Conservation (phyloP, 2,113 vertebrate species). For the Aphelocoma coerulescens region DNA sequence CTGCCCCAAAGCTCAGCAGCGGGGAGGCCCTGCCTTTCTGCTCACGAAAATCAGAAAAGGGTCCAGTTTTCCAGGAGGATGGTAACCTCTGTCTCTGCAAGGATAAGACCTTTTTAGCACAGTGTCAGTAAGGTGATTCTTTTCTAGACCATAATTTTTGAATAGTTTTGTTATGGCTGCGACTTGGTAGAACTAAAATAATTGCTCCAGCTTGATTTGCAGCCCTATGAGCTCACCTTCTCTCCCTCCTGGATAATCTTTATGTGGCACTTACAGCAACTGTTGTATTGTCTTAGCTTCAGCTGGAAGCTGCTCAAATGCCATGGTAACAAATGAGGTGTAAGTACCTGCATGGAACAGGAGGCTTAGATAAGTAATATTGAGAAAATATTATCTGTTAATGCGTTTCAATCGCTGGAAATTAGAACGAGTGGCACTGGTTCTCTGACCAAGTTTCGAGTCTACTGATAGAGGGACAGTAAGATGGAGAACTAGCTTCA, state of each 20-base stretch:
- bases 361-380: background rate
- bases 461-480: too few relatives aligned
- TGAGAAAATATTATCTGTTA: conserved; percentile 24
- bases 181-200: background rate
- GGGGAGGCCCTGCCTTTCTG: background rate
- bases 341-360: conserved; percentile 19
- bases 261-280: background rate
- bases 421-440: background rate
- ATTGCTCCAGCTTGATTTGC: background rate
- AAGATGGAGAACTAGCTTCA: background rate
- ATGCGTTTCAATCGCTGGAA: background rate
- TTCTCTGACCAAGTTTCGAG: background rate
- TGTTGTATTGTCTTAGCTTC: background rate
- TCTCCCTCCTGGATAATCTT: background rate
- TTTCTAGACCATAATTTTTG: background rate
- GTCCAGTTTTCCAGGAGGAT: background rate
- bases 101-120: background rate
- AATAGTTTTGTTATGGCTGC: background rate
- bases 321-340: conserved; percentile 52
- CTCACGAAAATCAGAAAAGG: fast-evolving
- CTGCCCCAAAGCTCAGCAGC: background rate
- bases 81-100: background rate
- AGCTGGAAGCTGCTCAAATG: conserved; percentile 43
- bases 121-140: background rate
- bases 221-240: background rate